phyloP scores from a whole-genome alignment of 2,888 invertebrate genomes.

The Stegana nigrithorax region DNA sequence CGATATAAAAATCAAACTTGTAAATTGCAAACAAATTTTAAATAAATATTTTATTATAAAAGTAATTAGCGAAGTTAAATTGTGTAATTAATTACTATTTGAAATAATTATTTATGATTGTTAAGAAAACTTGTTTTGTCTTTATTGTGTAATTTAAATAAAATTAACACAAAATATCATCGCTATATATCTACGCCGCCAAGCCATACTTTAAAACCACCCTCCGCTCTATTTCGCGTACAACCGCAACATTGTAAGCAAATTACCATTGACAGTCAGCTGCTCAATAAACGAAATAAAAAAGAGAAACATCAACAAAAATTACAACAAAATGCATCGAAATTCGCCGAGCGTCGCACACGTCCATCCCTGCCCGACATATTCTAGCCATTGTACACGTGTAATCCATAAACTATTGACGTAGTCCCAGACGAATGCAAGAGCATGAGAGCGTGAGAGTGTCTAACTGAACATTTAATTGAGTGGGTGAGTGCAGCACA shows the following conservation, averaged over 20 bases:
- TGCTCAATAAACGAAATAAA: neutral
- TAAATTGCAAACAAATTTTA: too few relatives aligned
- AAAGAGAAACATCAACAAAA: neutral
- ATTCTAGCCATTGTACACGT: slow-evolving; percentile 37
- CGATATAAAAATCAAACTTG: too few relatives aligned
- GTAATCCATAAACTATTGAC: slow-evolving; percentile 52
- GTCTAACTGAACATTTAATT: too few relatives aligned
- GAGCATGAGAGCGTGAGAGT: neutral
- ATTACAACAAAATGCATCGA: neutral
- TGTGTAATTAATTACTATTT: too few relatives aligned
- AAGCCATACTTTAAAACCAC: too few relatives aligned
- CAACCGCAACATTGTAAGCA: slow-evolving; percentile 14
- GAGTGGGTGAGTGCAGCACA: neutral
- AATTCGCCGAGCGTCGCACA: neutral
- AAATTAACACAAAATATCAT: too few relatives aligned
- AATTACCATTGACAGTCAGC: slow-evolving; percentile 14
- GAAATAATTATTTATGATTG: too few relatives aligned
- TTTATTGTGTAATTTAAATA: too few relatives aligned
- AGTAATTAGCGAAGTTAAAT: too few relatives aligned
- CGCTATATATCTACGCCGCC: too few relatives aligned
- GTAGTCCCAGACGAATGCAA: slow-evolving; percentile 27
- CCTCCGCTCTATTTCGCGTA: neutral
- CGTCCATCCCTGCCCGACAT: neutral
- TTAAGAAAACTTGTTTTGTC: too few relatives aligned
- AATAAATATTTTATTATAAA: too few relatives aligned